phyloP scores from a whole-genome alignment of 2,797 vertebrate species.

The Presbytis comata region DNA sequence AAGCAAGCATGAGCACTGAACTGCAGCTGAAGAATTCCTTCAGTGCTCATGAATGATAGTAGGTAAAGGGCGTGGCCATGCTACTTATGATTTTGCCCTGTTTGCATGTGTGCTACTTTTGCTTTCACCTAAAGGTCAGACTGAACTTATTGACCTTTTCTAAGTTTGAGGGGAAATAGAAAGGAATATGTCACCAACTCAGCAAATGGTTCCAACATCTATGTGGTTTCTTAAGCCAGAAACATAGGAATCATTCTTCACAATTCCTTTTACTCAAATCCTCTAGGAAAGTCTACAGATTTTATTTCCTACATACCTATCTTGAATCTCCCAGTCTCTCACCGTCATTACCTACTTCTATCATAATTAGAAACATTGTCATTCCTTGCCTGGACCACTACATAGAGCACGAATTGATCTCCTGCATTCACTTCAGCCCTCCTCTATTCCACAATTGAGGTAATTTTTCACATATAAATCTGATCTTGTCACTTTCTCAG shows the following conservation, averaged over 20 bases:
- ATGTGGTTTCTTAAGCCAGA: not conserved
- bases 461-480: not conserved
- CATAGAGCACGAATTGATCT: too few species aligned
- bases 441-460: not conserved
- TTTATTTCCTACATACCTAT: not conserved
- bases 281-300: not conserved
- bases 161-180: not conserved
- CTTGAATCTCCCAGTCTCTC: not conserved
- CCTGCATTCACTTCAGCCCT: not conserved
- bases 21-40: not conserved
- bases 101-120: not conserved
- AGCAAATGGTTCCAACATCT: not conserved
- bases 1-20: not conserved
- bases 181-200: not conserved
- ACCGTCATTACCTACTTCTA: not conserved
- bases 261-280: not conserved
- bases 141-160: accelerated
- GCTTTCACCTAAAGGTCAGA: not conserved
- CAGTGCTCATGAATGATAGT: not conserved
- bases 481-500: not conserved
- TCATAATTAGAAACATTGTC: not conserved
- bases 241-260: not conserved
- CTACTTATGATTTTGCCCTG: not conserved
- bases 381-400: not conserved
- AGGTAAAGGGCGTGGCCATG: not conserved